Evolutionary conservation across 2,888 invertebrate genomes (phyloP), one percentile per base, ranked within the genome.

Genomic region (Timema podura): DNA sequence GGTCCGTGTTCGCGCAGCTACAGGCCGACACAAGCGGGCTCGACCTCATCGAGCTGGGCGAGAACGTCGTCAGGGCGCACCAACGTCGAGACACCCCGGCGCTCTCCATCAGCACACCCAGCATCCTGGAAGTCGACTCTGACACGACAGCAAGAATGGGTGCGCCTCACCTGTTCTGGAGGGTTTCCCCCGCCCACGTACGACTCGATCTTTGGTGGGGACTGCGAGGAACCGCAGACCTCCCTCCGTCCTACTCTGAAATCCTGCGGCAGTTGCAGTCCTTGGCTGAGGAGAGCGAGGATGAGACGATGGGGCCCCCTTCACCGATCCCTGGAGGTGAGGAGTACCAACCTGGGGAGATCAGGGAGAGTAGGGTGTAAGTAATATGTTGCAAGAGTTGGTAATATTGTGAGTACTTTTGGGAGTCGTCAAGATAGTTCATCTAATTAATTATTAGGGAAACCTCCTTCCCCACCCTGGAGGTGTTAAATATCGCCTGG

Each of bases 81-180:
- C 76, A 77, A 48, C 76, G 72, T 72, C 64, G 51, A 11, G 67
- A 59, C n/a, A 65, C 69, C 11, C 65, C 65, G 9, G 59, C 70
- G 9, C 64, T 68, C 6, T 64, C 68, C 13, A 65, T 67, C 6
- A 70, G 71, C n/a, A 67, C 71, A 48, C 82, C 77, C 76, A 84
- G 79, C 78, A 80, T 79, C 78, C 80, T 73, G 78, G 81, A 70
- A 77, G 78, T 70, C 78, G 81, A 70, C 78, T 80, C 67, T 70
- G 85, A 84, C 73, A 82, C 83, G 9, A 83, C 83, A 84, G 84
- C 76, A 85, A 85, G 73, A 84, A 84, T 9, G 80, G 84, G 61
- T 79, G 83, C 47, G 79, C 79, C 6, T 84, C 84, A 0, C 78
- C 82, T 15, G 83, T 83, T 1, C 74, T 80, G 64, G 51, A n/a